Percentiles rank a stretch among this genome's conserved stretches.
Conservation (phyloP, 2,888 invertebrate genomes). For the Agrochola circellaris region DNA sequence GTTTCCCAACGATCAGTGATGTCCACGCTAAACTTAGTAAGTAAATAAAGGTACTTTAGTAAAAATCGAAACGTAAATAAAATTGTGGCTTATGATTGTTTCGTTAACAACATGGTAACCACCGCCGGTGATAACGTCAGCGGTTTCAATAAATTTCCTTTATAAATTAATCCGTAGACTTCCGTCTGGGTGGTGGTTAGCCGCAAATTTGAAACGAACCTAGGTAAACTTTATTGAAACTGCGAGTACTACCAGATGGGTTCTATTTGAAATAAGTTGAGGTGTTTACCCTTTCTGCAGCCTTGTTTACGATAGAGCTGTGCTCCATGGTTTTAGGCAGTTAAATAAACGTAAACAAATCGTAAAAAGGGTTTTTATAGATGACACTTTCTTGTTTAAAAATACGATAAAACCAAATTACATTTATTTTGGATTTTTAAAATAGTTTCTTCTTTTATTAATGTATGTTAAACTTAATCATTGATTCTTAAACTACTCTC, state of each 20-base stretch:
- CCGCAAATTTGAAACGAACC: constrained; percentile 61
- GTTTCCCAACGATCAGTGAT: background rate
- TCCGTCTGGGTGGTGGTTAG: constrained; percentile 60
- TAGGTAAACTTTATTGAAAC: constrained; percentile 50
- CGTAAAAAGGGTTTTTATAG: too few relatives aligned
- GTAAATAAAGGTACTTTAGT: constrained; percentile 5
- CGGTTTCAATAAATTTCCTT: constrained; percentile 66
- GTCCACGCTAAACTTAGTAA: too few relatives aligned
- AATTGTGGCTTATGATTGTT: constrained; percentile 65
- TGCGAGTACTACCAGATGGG: constrained; percentile 32
- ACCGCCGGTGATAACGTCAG: constrained; percentile 52
- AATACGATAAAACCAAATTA: too few relatives aligned
- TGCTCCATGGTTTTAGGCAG: too few relatives aligned
- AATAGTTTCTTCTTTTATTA: too few relatives aligned
- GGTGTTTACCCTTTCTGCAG: constrained; percentile 12
- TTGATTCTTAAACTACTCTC: too few relatives aligned
- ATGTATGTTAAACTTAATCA: too few relatives aligned
- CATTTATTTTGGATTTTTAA: too few relatives aligned
- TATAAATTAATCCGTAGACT: constrained; percentile 63
- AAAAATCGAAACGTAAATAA: constrained; percentile 51
- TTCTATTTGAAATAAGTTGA: constrained; percentile 35
- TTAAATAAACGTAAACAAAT: too few relatives aligned
- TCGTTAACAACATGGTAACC: constrained; percentile 57
- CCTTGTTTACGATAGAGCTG: background rate
- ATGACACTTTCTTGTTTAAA: too few relatives aligned